phyloP scores from a whole-genome alignment of 2,797 vertebrate species.

The Hemibagrus guttatus region DNA sequence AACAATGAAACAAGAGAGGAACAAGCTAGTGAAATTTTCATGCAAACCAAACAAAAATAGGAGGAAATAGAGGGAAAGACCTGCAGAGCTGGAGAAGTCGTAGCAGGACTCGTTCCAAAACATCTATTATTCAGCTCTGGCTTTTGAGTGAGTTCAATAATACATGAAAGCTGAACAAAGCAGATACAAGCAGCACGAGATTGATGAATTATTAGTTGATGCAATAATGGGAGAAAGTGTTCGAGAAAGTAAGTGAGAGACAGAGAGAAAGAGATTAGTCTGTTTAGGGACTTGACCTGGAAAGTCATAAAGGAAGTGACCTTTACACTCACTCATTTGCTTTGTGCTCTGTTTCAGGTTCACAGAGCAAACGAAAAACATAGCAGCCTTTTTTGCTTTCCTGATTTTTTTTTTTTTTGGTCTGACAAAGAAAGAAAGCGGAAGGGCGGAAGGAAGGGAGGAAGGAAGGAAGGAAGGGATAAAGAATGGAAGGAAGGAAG shows the following conservation, averaged over 20 bases:
- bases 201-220: constrained; percentile 36
- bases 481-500: no score
- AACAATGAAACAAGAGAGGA: not conserved
- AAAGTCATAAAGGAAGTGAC: not conserved
- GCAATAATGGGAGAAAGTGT: not conserved
- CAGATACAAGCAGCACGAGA: constrained; percentile 36
- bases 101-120: constrained; percentile 32
- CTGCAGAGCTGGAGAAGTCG: constrained; percentile 35
- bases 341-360: not conserved
- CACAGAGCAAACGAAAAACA: not conserved
- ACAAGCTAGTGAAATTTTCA: constrained; percentile 27
- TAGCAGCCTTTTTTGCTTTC: not conserved
- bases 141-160: constrained; percentile 50
- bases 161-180: constrained; percentile 44
- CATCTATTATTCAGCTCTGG: constrained; percentile 41
- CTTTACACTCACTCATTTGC: not conserved
- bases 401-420: no score
- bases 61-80: constrained; percentile 6
- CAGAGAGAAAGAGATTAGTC: not conserved
- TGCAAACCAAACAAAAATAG: constrained; percentile 30
- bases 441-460: no score
- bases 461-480: no score
- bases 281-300: not conserved
- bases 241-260: not conserved
- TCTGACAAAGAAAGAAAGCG: no score